Evolutionary conservation across 2,113 vertebrate genomes (phyloP).

Genomic region (Uria aalge): DNA sequence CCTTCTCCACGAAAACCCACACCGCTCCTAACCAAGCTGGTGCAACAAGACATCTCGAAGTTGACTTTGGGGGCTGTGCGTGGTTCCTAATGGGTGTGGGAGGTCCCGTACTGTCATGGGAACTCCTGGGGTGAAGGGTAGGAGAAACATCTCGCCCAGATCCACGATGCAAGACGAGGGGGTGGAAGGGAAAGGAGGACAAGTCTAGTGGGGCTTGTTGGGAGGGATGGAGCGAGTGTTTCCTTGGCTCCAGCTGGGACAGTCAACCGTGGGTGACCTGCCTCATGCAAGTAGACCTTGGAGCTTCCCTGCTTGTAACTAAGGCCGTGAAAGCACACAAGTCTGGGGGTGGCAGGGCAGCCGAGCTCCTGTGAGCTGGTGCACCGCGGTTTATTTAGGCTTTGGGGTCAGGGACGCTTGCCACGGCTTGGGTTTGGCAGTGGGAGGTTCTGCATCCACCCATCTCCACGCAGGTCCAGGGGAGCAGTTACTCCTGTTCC

Average conservation of each 20-base stretch:
- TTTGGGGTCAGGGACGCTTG: not conserved
- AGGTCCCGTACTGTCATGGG: not conserved
- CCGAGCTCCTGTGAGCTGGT: not conserved
- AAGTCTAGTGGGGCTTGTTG: not conserved
- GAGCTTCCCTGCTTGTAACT: not conserved
- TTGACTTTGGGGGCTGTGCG: not conserved
- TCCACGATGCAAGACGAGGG: not conserved
- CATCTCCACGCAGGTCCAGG: not conserved
- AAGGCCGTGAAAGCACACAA: not conserved
- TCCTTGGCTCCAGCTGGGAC: not conserved
- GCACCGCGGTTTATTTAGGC: not conserved
- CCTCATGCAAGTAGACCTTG: not conserved
- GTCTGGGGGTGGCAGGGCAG: not conserved
- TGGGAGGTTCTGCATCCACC: not conserved
- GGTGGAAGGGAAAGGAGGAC: not conserved
- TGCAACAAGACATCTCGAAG: not conserved
- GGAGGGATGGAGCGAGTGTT: not conserved
- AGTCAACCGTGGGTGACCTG: not conserved
- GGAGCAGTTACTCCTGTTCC: not conserved
- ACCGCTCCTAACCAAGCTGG: not conserved
- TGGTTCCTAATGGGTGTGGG: rapidly evolving
- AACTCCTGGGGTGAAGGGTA: not conserved
- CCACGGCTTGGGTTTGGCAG: not conserved
- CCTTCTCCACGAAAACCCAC: not conserved
- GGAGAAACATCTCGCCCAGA: not conserved